Percentiles rank a stretch among this genome's conserved stretches.
Evolutionary conservation across 2,888 invertebrate species (phyloP).

Genomic region (Chironomus tentans): DNA sequence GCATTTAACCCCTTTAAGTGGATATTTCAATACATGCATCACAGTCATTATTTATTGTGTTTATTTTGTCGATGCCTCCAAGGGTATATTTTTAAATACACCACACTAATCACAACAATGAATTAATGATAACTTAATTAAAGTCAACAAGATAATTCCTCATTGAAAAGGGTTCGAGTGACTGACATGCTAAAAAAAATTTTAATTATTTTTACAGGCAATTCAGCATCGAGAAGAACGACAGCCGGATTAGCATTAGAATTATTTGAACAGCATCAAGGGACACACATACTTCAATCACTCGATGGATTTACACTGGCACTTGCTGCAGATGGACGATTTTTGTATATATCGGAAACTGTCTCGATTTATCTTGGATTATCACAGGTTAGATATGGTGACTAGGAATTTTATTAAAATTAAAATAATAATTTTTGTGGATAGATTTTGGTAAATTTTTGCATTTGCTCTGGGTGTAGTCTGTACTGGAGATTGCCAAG

Average conservation of each 20-base stretch:
- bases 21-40: background rate
- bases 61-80: background rate
- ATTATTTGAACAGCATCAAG: constrained; percentile 92
- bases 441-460: too few species aligned
- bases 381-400: constrained; percentile 74
- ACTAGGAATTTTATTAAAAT: background rate
- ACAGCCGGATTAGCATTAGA: constrained; percentile 69
- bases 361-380: constrained; percentile 99
- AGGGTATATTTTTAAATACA: background rate
- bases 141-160: background rate
- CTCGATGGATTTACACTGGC: constrained; percentile 97
- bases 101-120: constrained; percentile 12
- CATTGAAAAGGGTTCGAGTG: background rate
- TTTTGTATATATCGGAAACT: constrained; percentile 99
- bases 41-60: background rate
- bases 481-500: too few species aligned
- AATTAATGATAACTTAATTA: constrained; percentile 23
- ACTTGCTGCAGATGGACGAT: constrained; percentile 89
- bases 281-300: constrained; percentile 93
- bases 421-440: background rate
- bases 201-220: constrained; percentile 46
- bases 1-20: constrained; percentile 12
- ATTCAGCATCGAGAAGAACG: constrained; percentile 57
- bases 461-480: too few species aligned
- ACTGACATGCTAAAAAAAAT: constrained; percentile 3